These are phyloP conservation scores for Erythrolamprus reginae DNA, from an alignment of 2,113 vertebrate species.

Conservation along the genomic window DNA sequence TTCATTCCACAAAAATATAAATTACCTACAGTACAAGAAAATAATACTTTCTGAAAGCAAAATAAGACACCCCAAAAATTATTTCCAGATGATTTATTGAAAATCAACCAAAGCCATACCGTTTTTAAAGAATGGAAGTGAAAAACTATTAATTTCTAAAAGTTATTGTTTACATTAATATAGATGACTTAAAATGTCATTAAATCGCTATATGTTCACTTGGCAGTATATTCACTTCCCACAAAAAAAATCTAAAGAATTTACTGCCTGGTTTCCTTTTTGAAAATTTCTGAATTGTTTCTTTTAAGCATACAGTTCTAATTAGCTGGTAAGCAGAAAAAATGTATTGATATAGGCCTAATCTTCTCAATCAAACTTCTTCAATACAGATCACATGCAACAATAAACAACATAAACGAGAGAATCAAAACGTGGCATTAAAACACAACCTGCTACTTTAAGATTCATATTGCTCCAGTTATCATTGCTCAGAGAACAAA, in stretches of 20 bases:
- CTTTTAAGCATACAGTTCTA: slow-evolving; percentile 25
- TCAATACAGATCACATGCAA: slow-evolving; percentile 25
- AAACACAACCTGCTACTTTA: slow-evolving; percentile 36
- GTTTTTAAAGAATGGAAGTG: slow-evolving; percentile 10
- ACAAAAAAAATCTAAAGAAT: slow-evolving; percentile 28
- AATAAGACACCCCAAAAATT: background rate
- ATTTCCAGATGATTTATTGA: background rate
- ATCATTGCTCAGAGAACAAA: slow-evolving; percentile 4
- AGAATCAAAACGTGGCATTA: slow-evolving; percentile 34
- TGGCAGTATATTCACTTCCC: slow-evolving; percentile 15
- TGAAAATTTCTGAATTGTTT: slow-evolving; percentile 18
- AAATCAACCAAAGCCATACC: background rate
- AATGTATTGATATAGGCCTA: slow-evolving; percentile 30
- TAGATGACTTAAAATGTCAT: background rate
- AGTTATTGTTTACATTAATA: background rate
- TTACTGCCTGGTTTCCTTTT: slow-evolving; percentile 42
- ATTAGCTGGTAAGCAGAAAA: background rate
- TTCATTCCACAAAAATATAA: background rate
- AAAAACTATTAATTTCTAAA: slow-evolving; percentile 11
- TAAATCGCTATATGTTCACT: background rate
- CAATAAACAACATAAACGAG: slow-evolving; percentile 37
- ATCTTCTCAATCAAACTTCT: slow-evolving; percentile 43
- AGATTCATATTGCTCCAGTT: background rate
- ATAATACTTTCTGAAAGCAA: background rate
- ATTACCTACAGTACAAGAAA: background rate